Evolutionary conservation across 2,888 invertebrate genomes (phyloP).

Genomic region (Leistus spinibarbis): DNA sequence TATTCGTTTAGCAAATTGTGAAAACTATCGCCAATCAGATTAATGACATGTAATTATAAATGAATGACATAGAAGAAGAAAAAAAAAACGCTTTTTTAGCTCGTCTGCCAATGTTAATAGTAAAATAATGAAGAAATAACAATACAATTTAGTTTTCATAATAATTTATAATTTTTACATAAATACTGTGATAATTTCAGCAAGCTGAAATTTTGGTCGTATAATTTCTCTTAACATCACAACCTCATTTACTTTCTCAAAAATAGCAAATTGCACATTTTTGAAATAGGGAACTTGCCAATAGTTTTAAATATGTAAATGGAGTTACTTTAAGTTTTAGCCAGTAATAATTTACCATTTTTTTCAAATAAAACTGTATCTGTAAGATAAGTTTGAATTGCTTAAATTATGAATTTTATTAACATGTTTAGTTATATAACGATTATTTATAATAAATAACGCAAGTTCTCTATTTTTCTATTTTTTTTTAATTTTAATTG

Average conservation of each 20-base stretch:
- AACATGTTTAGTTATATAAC: background rate
- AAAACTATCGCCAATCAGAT: background rate
- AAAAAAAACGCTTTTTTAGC: background rate
- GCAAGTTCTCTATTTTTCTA: background rate
- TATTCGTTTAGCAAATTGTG: background rate
- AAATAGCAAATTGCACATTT: background rate
- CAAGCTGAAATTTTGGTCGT: background rate
- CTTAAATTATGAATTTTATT: background rate
- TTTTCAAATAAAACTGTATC: background rate
- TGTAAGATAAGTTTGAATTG: background rate
- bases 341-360: background rate
- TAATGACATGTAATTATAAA: background rate
- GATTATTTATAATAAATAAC: background rate
- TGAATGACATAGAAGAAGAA: background rate
- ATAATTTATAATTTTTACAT: background rate
- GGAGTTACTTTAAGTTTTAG: background rate
- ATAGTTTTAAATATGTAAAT: background rate
- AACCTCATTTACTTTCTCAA: background rate
- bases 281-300: background rate
- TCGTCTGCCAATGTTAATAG: background rate
- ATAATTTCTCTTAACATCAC: background rate
- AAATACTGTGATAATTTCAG: background rate
- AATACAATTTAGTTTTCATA: background rate
- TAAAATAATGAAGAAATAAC: background rate
- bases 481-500: background rate